Evolutionary conservation across 2,113 vertebrate genomes (phyloP), one percentile per base, ranked within the genome.

Genomic region (Rynchops niger): DNA sequence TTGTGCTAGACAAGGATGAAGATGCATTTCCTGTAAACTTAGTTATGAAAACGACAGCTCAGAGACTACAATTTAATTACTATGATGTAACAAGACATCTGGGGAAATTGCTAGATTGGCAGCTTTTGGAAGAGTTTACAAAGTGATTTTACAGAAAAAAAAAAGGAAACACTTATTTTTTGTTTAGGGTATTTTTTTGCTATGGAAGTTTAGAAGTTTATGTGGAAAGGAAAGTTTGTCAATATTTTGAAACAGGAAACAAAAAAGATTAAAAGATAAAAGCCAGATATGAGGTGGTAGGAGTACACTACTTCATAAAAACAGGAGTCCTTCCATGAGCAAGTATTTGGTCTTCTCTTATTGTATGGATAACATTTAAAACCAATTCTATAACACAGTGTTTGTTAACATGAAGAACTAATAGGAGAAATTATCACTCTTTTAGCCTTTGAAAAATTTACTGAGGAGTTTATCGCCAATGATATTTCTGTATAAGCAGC

Each of bases 61-160:
- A 86, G 87, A 94, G 93, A 96, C 71, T 90, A 86, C 43, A 95
- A 95, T 96, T 96, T 96, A 93, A 97, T 97, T 96, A 95, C 85
- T 65, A 72, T 63, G 50, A 55, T 78, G 83, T 67, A 97, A 97
- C 66, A 96, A 95, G 86, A 88, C 82, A 92, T 82, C 87, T 88
- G 78, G 91, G 92, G 85, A 88, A 91, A 73, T 55, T 86, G 40
- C 50, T 76, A 85, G 82, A 96, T 55, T 95, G 95, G 56, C 82
- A 96, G 87, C 34, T 92, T 88, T 90, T 63, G 65, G 84, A 90
- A 95, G 76, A 78, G 45, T 91, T 94, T 85, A 76, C 40, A 43
- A 93, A 90, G 58, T 80, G 62, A 73, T 90, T 95, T 94, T 79
- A 70, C 8, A 69, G 79, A 15, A 53, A 15, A 38, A 67, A 40